Base-by-base conservation (phyloP, 37 sponge, comb jelly and placozoan species). In the Bolinopsis microptera region DNA sequence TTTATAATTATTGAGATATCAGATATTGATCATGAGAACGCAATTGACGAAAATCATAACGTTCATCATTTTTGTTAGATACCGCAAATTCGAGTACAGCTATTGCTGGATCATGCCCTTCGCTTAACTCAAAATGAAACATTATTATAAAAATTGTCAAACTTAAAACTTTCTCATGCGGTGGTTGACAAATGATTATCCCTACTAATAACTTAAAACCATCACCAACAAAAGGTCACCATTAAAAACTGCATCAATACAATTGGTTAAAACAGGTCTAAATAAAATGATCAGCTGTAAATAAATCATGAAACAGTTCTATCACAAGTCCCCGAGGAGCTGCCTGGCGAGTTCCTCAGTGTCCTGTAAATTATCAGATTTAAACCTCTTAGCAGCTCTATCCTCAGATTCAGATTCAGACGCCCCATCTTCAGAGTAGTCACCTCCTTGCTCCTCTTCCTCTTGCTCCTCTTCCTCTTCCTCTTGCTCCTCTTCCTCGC, bases 341-440 rank as follows among this genome's bases (percentile, higher is more conserved):
- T 77, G 80, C 3, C 80, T 27, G 32, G 80, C 80, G 1, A 77
- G 80, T 1, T 77, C 80, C 80, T 77, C 80, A 16, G 80, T 77
- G 32, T 9, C 21, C 32, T 77, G 36, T 36, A 77, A 77, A 27
- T 77, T 77, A 18, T 77, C 80, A 34, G 33, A 32, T 77, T 77
- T 77, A 36, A 77, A 77, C 80, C 32, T 31, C 36, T 77, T 77
- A 1, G 80, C 61, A 48, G 61, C 5, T 48, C 61, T 48, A 48
- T 48, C 61, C 61, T 48, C 61, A 5, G 5, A 5, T 13, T 48
- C 61, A 5, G 5, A 5, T 13, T 48, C 61, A 5, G 5, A 5
- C 61, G 5, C 61, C 61, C 13, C 61, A 5, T 48, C 61, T 18
- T 48, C 61, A 48, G 61, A 48, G 61, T 18, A 48, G 61, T 48